These are phyloP conservation scores for Platynereis dumerilii DNA, from an alignment of 2,888 invertebrate genomes.

Conservation along the genomic window DNA sequence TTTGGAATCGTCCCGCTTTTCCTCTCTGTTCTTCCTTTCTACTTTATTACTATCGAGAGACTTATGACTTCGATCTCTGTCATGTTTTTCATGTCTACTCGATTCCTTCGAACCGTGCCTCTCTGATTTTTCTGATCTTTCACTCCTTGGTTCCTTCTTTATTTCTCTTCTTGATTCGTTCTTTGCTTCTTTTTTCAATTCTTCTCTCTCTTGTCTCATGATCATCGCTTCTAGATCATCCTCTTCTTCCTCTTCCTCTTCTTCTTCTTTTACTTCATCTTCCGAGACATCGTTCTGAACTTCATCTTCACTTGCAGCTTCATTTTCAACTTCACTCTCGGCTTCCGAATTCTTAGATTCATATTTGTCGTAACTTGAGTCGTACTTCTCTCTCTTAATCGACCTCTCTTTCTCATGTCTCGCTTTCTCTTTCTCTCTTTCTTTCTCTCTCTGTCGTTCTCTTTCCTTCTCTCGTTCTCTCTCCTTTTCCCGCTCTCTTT, in stretches of 20 bases:
- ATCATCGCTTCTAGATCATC: slow-evolving; percentile 5
- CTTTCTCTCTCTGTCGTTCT: slow-evolving; percentile 2
- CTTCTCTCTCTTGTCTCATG: not conserved
- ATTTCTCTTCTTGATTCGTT: not conserved
- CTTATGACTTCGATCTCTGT: not conserved
- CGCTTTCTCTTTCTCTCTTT: not conserved
- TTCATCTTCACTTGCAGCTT: not conserved
- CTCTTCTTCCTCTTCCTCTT: not conserved
- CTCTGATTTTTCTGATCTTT: not conserved
- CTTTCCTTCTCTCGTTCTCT: not conserved
- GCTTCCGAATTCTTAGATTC: not conserved
- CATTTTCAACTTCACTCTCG: not conserved
- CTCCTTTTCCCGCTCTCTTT: slow-evolving; percentile 7
- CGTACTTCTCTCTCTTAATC: not conserved
- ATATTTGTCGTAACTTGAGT: not conserved
- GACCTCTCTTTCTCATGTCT: not conserved
- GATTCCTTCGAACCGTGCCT: not conserved
- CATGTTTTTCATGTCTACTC: not conserved
- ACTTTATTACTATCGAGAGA: not conserved
- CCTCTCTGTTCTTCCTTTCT: not conserved
- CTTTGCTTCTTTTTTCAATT: not conserved
- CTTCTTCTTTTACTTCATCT: not conserved
- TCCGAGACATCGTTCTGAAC: slow-evolving; percentile 8
- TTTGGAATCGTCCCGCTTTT: not conserved
- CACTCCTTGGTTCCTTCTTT: not conserved